Evolutionary conservation across 2,888 invertebrate species (phyloP).

Genomic region (Thera britannica): DNA sequence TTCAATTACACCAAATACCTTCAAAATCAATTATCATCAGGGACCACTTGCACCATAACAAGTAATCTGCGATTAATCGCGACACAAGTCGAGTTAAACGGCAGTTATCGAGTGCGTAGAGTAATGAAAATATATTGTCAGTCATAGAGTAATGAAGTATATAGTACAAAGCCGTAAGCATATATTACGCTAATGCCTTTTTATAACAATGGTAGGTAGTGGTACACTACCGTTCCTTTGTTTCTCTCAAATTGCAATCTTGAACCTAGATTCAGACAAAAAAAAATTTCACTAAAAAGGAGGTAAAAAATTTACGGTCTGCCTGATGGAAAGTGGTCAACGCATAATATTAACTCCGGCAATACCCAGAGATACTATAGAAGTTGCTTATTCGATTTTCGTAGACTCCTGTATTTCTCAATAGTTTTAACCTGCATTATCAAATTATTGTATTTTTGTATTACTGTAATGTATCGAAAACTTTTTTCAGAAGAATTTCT

Average conservation of each 20-base stretch:
- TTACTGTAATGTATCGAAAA: too few relatives aligned
- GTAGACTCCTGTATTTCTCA: too few relatives aligned
- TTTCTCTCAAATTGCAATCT: not conserved
- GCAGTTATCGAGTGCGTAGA: slow-evolving; percentile 39
- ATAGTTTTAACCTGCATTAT: too few relatives aligned
- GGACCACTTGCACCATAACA: slow-evolving; percentile 33
- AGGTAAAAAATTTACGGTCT: too few relatives aligned
- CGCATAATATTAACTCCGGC: too few relatives aligned
- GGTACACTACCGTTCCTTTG: not conserved
- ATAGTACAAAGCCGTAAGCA: not conserved
- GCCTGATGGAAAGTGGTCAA: too few relatives aligned
- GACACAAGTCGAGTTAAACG: slow-evolving; percentile 35
- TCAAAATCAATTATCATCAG: slow-evolving; percentile 37
- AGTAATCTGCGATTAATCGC: slow-evolving; percentile 44
- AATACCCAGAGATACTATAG: too few relatives aligned
- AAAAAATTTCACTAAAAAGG: too few relatives aligned
- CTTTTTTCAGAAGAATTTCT: too few relatives aligned
- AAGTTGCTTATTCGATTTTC: too few relatives aligned
- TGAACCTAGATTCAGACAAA: too few relatives aligned
- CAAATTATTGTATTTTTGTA: too few relatives aligned
- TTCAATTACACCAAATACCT: slow-evolving; percentile 31
- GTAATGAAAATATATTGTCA: not conserved
- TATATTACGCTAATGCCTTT: not conserved
- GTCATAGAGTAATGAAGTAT: slow-evolving; percentile 11
- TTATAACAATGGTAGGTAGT: not conserved